Percentiles rank a stretch among this genome's conserved stretches.
phyloP scores from a whole-genome alignment of 2,797 vertebrate species.

The Danionella dracula region DNA sequence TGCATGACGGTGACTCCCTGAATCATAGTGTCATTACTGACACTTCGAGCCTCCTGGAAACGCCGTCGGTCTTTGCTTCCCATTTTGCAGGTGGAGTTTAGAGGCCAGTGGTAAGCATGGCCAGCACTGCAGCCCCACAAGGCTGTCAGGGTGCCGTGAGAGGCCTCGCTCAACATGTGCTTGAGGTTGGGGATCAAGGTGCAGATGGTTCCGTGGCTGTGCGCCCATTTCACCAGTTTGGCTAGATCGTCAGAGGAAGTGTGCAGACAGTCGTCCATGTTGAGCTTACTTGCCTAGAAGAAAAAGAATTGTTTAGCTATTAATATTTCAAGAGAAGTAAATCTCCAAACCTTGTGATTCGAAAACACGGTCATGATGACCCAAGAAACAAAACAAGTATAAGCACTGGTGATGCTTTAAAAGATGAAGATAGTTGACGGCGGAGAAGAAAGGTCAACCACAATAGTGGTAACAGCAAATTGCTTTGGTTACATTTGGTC shows the following conservation, averaged over 20 bases:
- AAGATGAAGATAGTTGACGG: too few species aligned
- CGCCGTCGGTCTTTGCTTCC: slow-evolving; percentile 76
- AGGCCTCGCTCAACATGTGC: slow-evolving; percentile 75
- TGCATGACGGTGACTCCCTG: slow-evolving; percentile 70
- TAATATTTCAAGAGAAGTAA: too few species aligned
- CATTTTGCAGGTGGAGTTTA: slow-evolving; percentile 74
- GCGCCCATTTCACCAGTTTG: slow-evolving; percentile 89
- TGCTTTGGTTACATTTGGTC: too few species aligned
- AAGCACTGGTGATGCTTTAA: too few species aligned
- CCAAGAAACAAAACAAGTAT: too few species aligned
- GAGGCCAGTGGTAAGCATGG: slow-evolving; percentile 87
- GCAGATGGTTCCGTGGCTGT: slow-evolving; percentile 91
- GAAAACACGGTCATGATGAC: too few species aligned
- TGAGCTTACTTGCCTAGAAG: slow-evolving; percentile 49
- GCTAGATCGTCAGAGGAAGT: slow-evolving; percentile 83
- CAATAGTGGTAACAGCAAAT: too few species aligned
- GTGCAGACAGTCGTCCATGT: slow-evolving; percentile 86
- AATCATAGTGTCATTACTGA: slow-evolving; percentile 76
- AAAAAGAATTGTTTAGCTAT: not conserved
- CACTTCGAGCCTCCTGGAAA: slow-evolving; percentile 77
- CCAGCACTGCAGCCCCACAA: slow-evolving; percentile 85
- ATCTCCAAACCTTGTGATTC: too few species aligned
- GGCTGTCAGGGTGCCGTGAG: slow-evolving; percentile 77
- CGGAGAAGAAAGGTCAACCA: too few species aligned
- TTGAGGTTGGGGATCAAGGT: slow-evolving; percentile 85